These are phyloP conservation scores for Nothocercus nigrocapillus DNA, from an alignment of 2,113 vertebrate genomes.

Conservation along the genomic window DNA sequence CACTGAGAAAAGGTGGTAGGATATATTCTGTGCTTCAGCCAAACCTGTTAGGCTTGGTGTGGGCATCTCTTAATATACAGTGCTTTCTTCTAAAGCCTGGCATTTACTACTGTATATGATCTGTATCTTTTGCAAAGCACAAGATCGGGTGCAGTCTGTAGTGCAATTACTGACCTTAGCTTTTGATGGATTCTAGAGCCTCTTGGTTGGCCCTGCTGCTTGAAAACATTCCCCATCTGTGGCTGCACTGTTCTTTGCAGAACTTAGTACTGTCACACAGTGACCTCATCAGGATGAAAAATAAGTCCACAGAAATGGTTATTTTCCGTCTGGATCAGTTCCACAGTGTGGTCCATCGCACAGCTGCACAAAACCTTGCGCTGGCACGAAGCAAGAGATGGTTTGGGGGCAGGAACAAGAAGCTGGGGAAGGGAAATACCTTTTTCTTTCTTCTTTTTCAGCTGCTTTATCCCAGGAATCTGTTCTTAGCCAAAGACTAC, in stretches of 20 bases:
- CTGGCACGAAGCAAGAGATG: not conserved
- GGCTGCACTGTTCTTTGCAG: not conserved
- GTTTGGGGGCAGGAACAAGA: not conserved
- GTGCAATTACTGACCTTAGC: not conserved
- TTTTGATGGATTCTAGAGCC: not conserved
- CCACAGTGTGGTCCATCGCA: not conserved
- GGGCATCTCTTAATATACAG: not conserved
- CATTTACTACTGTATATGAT: fast-evolving
- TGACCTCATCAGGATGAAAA: not conserved
- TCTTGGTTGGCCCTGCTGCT: not conserved
- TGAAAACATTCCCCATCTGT: fast-evolving
- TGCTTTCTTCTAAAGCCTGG: not conserved
- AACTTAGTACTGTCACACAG: not conserved
- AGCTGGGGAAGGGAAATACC: not conserved
- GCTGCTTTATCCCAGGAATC: not conserved
- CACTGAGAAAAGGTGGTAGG: fast-evolving
- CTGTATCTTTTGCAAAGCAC: not conserved
- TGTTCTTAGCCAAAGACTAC: not conserved
- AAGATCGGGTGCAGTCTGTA: not conserved
- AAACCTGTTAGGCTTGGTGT: not conserved
- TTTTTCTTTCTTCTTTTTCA: not conserved
- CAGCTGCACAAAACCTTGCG: not conserved
- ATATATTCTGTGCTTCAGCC: not conserved
- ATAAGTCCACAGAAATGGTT: not conserved
- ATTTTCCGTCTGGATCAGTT: not conserved